Evolutionary conservation across 2,888 invertebrate species (phyloP).

Genomic region (Plemyria rubiginata): DNA sequence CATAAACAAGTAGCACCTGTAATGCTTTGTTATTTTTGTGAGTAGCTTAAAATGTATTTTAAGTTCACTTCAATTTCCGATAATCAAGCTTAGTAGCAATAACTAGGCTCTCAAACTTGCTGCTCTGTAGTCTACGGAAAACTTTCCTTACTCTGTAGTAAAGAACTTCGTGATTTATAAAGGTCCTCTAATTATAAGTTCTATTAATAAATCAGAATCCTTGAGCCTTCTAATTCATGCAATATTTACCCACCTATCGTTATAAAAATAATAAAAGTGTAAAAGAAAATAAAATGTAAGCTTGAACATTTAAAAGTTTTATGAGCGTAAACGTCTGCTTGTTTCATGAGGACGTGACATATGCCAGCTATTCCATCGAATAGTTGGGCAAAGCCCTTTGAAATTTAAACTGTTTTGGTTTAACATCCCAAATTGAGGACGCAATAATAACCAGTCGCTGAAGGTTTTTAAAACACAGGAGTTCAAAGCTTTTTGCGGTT

Average conservation of each 20-base stretch:
- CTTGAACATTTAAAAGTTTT: slow-evolving; percentile 39
- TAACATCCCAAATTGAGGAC: slow-evolving; percentile 6
- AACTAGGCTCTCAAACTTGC: too few relatives aligned
- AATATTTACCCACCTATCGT: neutral
- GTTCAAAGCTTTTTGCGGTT: neutral
- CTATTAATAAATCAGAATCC: neutral
- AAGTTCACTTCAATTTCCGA: too few relatives aligned
- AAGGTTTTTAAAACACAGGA: neutral
- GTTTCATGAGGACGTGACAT: slow-evolving; percentile 45
- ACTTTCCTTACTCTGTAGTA: neutral
- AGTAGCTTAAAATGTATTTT: too few relatives aligned
- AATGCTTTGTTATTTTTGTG: too few relatives aligned
- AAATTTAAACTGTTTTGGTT: slow-evolving; percentile 18
- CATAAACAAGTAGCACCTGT: too few relatives aligned
- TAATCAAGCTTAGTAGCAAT: neutral
- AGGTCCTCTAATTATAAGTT: slow-evolving; percentile 3
- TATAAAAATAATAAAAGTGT: neutral
- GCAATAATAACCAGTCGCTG: neutral
- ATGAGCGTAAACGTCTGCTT: slow-evolving; percentile 42
- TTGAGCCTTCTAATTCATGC: neutral
- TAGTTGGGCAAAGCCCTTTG: slow-evolving; percentile 20
- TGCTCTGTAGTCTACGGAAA: too few relatives aligned
- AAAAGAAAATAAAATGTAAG: slow-evolving; percentile 18
- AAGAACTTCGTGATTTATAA: neutral
- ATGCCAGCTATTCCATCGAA: slow-evolving; percentile 42